Base-by-base conservation (phyloP, 2,113 vertebrate species). In the Arizona elegans region DNA sequence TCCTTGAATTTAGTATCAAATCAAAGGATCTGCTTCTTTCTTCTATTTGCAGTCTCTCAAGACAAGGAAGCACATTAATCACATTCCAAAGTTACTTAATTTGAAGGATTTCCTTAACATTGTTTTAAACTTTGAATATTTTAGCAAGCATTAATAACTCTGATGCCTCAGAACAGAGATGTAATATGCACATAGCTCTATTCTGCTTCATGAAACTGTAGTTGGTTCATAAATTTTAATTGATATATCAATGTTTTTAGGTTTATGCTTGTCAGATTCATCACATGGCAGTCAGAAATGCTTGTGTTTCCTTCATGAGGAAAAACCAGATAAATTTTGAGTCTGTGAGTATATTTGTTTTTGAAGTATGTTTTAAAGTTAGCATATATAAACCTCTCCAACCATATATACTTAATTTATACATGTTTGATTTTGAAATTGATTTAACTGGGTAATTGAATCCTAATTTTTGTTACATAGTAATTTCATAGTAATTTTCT, bases 201-300 rank as follows among this genome's bases (percentile, higher is more conserved):
- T 43, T 81, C 13, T 0, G 0, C 19, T 59, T 9, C 10, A 8
- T 38, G 29, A 13, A 81, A 55, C 12, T 17, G 2, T 58, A 38
- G 3, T 38, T 86, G 12, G 21, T 1, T 38, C 70, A 21, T 75
- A 26, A 75, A 70, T 26, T 47, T 29, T 50, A n/a, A 55, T 81
- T 8, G 0, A 2, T 21, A 58, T 58, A 29, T 53, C 33, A 17
- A 21, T 3, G 94, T 93, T 95, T 29, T 54, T 86, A 99, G 98
- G 96, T 99, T 81, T 99, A 98, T 95, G 97, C 93, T 93, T 98
- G 98, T 92, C 99, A 99, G 88, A 98, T 98, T 90, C 98, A 99
- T 96, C 98, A 99, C 53, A 70, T 97, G 94, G 98, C 98, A 92
- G 97, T 99, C 90, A 97, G 99, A 88, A 98, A 97, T 94, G 98